Evolutionary conservation across 2,113 vertebrate genomes (phyloP).

Genomic region (Aegithalos caudatus): DNA sequence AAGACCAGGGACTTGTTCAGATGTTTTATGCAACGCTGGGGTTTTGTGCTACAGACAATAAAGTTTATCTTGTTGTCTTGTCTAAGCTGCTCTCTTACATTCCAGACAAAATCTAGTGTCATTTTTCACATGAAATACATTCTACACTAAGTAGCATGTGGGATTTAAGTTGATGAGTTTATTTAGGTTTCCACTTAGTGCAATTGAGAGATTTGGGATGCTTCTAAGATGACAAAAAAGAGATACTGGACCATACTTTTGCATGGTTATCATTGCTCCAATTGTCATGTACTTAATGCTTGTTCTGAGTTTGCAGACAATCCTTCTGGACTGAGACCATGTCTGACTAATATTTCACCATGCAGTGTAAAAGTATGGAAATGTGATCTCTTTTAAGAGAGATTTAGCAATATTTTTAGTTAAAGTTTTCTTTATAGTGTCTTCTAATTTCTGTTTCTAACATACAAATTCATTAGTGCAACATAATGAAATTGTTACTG

Average conservation of each 20-base stretch:
- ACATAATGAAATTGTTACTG: neutral
- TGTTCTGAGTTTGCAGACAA: neutral
- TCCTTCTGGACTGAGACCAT: neutral
- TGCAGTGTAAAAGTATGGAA: neutral
- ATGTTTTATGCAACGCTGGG: neutral
- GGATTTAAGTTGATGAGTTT: neutral
- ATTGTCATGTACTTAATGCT: neutral
- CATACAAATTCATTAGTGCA: neutral
- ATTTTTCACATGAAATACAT: neutral
- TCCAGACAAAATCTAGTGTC: neutral
- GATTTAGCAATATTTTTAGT: neutral
- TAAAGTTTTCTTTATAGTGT: neutral
- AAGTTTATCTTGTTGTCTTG: neutral
- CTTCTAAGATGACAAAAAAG: neutral
- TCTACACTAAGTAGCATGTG: neutral
- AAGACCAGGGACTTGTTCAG: neutral
- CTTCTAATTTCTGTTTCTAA: neutral
- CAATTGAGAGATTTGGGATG: neutral
- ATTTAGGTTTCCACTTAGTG: neutral
- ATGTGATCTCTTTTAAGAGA: neutral
- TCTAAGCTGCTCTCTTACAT: neutral
- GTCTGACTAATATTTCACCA: neutral
- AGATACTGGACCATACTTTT: neutral
- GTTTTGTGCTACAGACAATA: neutral
- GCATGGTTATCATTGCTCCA: neutral